Base-by-base conservation (phyloP, 2,888 invertebrate species). In the Orthosia gracilis region DNA sequence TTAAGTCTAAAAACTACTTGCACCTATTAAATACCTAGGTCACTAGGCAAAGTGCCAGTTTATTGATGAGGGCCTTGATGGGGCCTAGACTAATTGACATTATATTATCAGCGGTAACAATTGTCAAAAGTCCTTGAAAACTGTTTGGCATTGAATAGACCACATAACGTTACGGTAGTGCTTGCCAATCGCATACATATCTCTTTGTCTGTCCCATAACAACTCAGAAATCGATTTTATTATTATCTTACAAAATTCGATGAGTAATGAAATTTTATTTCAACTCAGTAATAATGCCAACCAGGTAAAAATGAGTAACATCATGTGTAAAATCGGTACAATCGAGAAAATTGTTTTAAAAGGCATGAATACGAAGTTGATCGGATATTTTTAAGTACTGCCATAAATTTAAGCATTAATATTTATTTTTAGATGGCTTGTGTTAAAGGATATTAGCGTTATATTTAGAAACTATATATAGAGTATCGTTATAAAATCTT, bases 371-470 rank as follows among this genome's bases (percentile, higher is more conserved):
- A 85, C 26, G 62, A 80, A 79, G 66, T 71, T 67, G 72, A 71
- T 76, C 52, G 26, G 52, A 73, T 85, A 87, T 65, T 78, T 78
- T 40, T 80, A 85, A 89, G 88, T 88, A 92, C 93, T 92, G 92
- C 92, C 92, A 91, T 91, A 86, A 86, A 79, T 81, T 68, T 91
- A 91, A 89, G 86, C 85, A 85, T 89, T 80, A 69, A 85, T 85
- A 85, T 87, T 90, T 91, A 89, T 91, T 90, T 91, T 90, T 89
- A 89, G 86, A 81, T 59, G 49, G 87, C 78, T 87, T 85, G 59
- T 85, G 85, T 86, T 85, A 45, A 47, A 68, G 26, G n/a, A 85
- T 76, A 78, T 55, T 79, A 54, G 67, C 40, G 76, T 76, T 76
- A 70, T 73, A 78, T 63, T 75, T 85, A 84, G 70, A 75, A 45